Conservation (phyloP, 1,140 invertebrate species). For the Pachypeltis micranthus region DNA sequence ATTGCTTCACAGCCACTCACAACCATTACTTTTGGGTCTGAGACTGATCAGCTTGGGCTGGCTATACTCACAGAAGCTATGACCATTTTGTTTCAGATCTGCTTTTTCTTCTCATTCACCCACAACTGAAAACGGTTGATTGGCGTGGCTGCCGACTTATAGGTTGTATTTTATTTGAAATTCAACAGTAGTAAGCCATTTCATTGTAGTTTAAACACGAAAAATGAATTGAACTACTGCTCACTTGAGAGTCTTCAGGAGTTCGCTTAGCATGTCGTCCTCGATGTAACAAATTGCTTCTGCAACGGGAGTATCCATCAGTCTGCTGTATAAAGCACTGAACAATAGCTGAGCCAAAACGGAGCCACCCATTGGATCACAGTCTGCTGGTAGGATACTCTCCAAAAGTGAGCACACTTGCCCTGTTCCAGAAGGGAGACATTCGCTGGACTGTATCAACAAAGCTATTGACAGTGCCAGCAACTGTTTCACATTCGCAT, state of each 20-base stretch:
- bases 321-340: slow-evolving; percentile 33
- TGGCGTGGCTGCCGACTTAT: too few relatives aligned
- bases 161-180: too few relatives aligned
- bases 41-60: too few relatives aligned
- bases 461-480: slow-evolving; percentile 57
- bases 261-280: slow-evolving; percentile 55
- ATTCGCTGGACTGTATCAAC: slow-evolving; percentile 50
- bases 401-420: slow-evolving; percentile 44
- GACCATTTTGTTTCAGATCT: too few relatives aligned
- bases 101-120: too few relatives aligned
- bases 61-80: too few relatives aligned
- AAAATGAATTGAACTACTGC: too few relatives aligned
- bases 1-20: too few relatives aligned
- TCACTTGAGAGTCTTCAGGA: slow-evolving; percentile 46
- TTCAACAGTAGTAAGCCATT: too few relatives aligned
- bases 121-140: too few relatives aligned
- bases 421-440: slow-evolving; percentile 43
- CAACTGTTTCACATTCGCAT: slow-evolving; percentile 13
- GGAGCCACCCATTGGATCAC: slow-evolving; percentile 48
- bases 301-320: slow-evolving; percentile 38
- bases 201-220: too few relatives aligned
- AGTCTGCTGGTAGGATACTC: slow-evolving; percentile 50
- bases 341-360: slow-evolving; percentile 47
- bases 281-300: slow-evolving; percentile 62
- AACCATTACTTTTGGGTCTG: too few relatives aligned